Conservation (phyloP, 2,797 vertebrate genomes). For the Ctenochaetus hawaiiensis region DNA sequence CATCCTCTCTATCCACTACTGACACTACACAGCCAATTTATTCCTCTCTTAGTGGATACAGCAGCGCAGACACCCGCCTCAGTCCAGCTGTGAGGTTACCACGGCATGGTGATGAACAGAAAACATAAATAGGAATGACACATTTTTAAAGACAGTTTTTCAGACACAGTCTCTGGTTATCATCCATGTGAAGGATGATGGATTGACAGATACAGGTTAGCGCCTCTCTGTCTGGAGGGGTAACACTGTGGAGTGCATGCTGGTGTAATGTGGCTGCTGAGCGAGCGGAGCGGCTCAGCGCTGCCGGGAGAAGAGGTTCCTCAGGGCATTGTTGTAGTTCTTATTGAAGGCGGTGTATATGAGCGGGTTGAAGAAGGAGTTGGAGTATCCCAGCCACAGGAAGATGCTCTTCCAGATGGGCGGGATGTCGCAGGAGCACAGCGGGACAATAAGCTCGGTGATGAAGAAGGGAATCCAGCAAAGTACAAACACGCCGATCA, state of each 20-base stretch:
- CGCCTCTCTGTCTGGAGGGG: slow-evolving; percentile 39
- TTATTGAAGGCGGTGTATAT: slow-evolving; percentile 99
- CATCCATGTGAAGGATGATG: slow-evolving; percentile 34
- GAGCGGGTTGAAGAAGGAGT: slow-evolving; percentile 98
- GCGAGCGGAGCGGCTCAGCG: slow-evolving; percentile 77
- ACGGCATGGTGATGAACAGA: slow-evolving; percentile 24
- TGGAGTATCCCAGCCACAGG: slow-evolving; percentile 98
- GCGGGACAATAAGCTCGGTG: slow-evolving; percentile 93
- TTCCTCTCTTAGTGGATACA: slow-evolving; percentile 28
- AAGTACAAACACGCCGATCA: slow-evolving; percentile 96
- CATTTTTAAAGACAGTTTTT: slow-evolving; percentile 30
- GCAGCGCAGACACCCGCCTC: slow-evolving; percentile 27
- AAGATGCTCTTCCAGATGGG: slow-evolving; percentile 97
- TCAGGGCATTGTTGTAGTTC: slow-evolving; percentile 97
- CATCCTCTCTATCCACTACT: slow-evolving; percentile 1
- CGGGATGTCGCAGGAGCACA: slow-evolving; percentile 93
- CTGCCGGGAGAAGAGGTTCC: slow-evolving; percentile 93
- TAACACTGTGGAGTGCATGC: slow-evolving; percentile 44
- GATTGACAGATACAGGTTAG: slow-evolving; percentile 26
- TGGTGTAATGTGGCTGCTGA: slow-evolving; percentile 42
- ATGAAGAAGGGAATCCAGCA: slow-evolving; percentile 99
- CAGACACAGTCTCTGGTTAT: slow-evolving; percentile 37
- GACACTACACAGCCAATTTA: slow-evolving; percentile 23
- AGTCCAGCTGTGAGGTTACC: slow-evolving; percentile 48
- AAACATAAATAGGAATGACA: slow-evolving; percentile 37